Percentiles rank a stretch among this genome's conserved stretches.
Evolutionary conservation across 2,888 invertebrate species (phyloP).

Genomic region (Stegana nigrithorax): DNA sequence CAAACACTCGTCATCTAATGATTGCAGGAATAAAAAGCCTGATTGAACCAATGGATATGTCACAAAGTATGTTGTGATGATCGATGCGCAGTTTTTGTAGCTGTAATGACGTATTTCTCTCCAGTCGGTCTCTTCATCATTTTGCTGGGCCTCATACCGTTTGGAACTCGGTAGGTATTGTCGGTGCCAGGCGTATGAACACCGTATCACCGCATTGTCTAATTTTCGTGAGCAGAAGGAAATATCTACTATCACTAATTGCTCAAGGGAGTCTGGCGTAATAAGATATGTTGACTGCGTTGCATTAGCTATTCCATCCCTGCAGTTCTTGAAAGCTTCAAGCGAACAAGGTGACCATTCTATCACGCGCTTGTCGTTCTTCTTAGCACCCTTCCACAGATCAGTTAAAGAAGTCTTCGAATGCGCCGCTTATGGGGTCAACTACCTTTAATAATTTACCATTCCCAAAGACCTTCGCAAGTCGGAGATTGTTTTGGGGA

Average conservation of each 20-base stretch:
- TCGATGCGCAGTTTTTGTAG: too few relatives aligned
- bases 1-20: too few relatives aligned
- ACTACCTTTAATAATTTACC: slow-evolving; percentile 16
- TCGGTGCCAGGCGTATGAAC: slow-evolving; percentile 14
- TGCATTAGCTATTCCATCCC: slow-evolving; percentile 15
- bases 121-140: neutral
- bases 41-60: too few relatives aligned
- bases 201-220: slow-evolving; percentile 16
- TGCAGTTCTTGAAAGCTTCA: slow-evolving; percentile 15
- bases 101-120: neutral
- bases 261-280: slow-evolving; percentile 22
- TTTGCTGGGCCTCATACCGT: neutral
- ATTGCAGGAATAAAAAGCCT: too few relatives aligned
- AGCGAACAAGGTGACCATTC: slow-evolving; percentile 4
- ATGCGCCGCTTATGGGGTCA: slow-evolving; percentile 27
- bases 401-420: neutral
- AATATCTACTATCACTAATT: neutral
- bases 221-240: slow-evolving; percentile 26
- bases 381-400: neutral
- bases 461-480: slow-evolving; percentile 32
- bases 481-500: slow-evolving; percentile 25
- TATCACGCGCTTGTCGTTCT: slow-evolving; percentile 18
- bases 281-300: slow-evolving; percentile 13
- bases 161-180: slow-evolving; percentile 1
- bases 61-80: too few relatives aligned